Conservation (phyloP, 2,888 invertebrate genomes). For the Uloborus plumipes region DNA sequence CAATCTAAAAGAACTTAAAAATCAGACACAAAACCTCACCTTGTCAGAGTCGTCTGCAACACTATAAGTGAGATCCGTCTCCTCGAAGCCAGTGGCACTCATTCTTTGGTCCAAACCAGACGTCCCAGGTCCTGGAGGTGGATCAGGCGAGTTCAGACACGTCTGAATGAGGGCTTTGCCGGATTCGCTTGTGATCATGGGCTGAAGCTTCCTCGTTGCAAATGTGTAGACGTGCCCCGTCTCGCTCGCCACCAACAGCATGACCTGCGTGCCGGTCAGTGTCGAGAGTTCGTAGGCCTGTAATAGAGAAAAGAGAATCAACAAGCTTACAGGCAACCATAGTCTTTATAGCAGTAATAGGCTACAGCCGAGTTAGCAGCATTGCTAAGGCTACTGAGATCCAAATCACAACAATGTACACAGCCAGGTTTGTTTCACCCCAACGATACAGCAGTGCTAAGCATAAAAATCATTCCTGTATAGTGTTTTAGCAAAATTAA, state of each 20-base stretch:
- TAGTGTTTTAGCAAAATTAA: too few species aligned
- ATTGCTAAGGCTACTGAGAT: too few species aligned
- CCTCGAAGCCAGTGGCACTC: constrained; percentile 98
- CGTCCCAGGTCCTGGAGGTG: constrained; percentile 71
- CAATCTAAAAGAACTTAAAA: neutral
- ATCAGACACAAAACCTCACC: constrained; percentile 30
- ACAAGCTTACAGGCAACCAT: neutral
- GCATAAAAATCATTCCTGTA: too few species aligned
- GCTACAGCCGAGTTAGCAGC: too few species aligned
- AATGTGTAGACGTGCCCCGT: constrained; percentile 99
- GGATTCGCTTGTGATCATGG: constrained; percentile 95
- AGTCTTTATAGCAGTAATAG: neutral
- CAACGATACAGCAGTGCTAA: too few species aligned
- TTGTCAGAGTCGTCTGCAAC: constrained; percentile 69
- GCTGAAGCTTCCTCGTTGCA: constrained; percentile 97
- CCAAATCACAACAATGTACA: too few species aligned
- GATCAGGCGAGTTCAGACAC: constrained; percentile 95
- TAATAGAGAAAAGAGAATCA: constrained; percentile 9
- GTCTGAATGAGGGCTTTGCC: constrained; percentile 99
- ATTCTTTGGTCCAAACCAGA: constrained; percentile 89
- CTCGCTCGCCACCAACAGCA: constrained; percentile 98
- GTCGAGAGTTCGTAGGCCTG: constrained; percentile 99
- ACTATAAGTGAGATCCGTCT: constrained; percentile 94
- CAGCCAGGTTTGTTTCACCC: too few species aligned
- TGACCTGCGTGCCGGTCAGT: constrained; percentile 98